Percentiles rank a stretch among this genome's conserved stretches.
Evolutionary conservation across 2,797 vertebrate species (phyloP).

Genomic region (Sphenodon punctatus): DNA sequence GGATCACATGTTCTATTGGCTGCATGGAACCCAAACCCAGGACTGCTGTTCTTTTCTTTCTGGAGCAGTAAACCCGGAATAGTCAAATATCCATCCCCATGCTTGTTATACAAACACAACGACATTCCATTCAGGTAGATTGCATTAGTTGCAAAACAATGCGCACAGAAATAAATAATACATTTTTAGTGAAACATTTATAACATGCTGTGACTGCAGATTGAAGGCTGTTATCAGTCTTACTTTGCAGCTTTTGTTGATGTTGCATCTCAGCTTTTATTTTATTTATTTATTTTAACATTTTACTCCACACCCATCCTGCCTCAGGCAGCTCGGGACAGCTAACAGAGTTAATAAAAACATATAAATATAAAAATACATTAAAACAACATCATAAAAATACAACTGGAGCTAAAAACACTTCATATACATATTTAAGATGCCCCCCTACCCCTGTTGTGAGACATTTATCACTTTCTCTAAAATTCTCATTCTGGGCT

Average conservation of each 20-base stretch:
- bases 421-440: not conserved
- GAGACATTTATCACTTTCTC: not conserved
- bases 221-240: not conserved
- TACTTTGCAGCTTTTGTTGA: constrained; percentile 1
- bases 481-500: not conserved
- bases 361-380: too few relatives aligned
- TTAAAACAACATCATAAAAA: too few relatives aligned
- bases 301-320: not conserved
- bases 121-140: not conserved
- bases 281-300: not conserved
- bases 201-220: not conserved
- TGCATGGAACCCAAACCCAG: too few relatives aligned
- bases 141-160: not conserved
- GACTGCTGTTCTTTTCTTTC: too few relatives aligned
- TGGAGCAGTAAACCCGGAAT: not conserved
- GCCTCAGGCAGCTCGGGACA: not conserved
- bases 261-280: not conserved
- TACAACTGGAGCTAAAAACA: not conserved
- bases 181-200: not conserved
- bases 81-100: not conserved
- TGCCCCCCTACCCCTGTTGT: not conserved
- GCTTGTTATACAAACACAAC: not conserved
- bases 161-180: not conserved
- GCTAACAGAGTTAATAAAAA: too few relatives aligned
- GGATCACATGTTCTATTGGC: too few relatives aligned